These are phyloP conservation scores for Lacerta agilis DNA, from an alignment of 2,797 vertebrate genomes.

Conservation along the genomic window DNA sequence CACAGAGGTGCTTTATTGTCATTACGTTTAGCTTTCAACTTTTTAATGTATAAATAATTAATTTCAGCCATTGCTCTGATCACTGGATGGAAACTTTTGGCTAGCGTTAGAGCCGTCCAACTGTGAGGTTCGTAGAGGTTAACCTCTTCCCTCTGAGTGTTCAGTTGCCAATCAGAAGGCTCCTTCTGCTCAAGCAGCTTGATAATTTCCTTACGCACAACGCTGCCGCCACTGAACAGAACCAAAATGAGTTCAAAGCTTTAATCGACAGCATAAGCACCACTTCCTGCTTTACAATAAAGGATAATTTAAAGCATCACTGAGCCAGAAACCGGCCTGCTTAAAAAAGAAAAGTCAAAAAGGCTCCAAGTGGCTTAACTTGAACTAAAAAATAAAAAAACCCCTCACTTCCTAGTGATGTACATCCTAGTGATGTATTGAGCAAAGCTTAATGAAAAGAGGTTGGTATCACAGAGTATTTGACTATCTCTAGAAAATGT, in stretches of 20 bases:
- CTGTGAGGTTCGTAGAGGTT: slow-evolving; percentile 74
- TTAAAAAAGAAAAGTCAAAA: neutral
- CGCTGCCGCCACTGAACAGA: slow-evolving; percentile 64
- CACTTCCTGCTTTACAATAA: slow-evolving; percentile 42
- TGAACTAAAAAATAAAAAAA: neutral
- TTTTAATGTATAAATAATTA: slow-evolving; percentile 75
- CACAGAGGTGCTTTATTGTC: slow-evolving; percentile 74
- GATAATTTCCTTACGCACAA: slow-evolving; percentile 61
- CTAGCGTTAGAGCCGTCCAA: slow-evolving; percentile 74
- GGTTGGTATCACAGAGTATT: slow-evolving; percentile 24
- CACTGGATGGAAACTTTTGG: slow-evolving; percentile 73
- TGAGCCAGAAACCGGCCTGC: slow-evolving; percentile 46
- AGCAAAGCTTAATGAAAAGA: slow-evolving; percentile 36
- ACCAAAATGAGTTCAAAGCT: slow-evolving; percentile 63
- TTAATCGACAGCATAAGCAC: slow-evolving; percentile 41
- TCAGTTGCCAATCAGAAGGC: slow-evolving; percentile 70
- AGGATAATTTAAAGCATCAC: slow-evolving; percentile 38
- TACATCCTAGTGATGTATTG: slow-evolving; percentile 45
- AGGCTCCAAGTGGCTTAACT: slow-evolving; percentile 9
- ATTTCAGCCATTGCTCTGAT: slow-evolving; percentile 79
- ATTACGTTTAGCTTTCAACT: slow-evolving; percentile 74
- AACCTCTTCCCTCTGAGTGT: slow-evolving; percentile 70
- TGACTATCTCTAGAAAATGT: slow-evolving; percentile 22
- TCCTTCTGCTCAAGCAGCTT: slow-evolving; percentile 69
- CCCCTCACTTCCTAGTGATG: slow-evolving; percentile 1